Evolutionary conservation across 2,797 vertebrate species (phyloP), one percentile per base, ranked within the genome.

Genomic region (Sebastes oblongus): DNA sequence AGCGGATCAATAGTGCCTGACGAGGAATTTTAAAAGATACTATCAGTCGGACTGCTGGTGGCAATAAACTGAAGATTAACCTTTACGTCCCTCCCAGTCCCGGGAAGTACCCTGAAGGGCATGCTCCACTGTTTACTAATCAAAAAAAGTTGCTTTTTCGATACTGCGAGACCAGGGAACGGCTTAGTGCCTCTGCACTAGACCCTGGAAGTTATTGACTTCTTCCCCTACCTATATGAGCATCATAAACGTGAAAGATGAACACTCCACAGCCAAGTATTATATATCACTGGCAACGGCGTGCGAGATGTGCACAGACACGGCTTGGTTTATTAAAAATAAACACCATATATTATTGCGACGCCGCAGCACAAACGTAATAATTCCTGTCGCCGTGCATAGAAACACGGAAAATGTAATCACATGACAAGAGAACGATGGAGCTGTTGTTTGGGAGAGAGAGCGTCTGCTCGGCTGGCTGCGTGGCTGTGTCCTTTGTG

Each of bases 41-140:
- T 93, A 94, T 95, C 94, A 87, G 92, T 92, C 93, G 93, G 91
- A 94, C 92, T 94, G 93, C 91, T 92, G 93, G 93, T 95, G 93
- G 92, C 93, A 95, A 94, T 94, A 95, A 95, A 95, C 89, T 88
- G 85, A 93, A 95, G 93, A 95, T 95, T 95, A 95, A 95, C 95
- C 94, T 95, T 96, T 95, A 89, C 80, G 82, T 94, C 70, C 87
- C 80, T 93, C 87, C 88, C 76, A 89, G 91, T 90, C 86, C 82
- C 60, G 76, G 86, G 90, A 95, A 94, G 92, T 90, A 93, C 87
- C 94, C 92, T 92, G 94, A 94, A 95, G 94, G 94, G 90, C 93
- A 93, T 93, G 91, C 89, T 92, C 89, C 82, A 66, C 89, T 94
- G 87, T 94, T 92, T 92, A 91, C 94, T 94, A 94, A 96, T 95